Conservation (phyloP, 2,888 invertebrate species). For the Polietes domitor region DNA sequence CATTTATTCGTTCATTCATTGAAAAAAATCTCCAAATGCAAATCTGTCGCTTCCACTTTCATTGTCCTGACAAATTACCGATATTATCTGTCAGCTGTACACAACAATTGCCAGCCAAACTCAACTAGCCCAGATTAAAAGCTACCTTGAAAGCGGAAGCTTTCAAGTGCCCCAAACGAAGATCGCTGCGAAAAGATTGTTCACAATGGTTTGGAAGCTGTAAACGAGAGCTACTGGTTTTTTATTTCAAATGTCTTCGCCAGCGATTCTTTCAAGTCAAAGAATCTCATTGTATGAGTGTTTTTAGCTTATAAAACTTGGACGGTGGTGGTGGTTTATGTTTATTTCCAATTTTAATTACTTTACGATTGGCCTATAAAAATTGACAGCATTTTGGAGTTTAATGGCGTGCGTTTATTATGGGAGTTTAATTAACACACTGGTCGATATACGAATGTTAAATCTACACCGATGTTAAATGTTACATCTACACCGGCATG, state of each 20-base stretch:
- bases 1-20: no score
- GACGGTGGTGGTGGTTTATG: neutral
- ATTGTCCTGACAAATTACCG: constrained; percentile 28
- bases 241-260: neutral
- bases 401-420: constrained; percentile 29
- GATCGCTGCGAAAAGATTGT: neutral
- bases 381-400: constrained; percentile 33
- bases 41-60: neutral
- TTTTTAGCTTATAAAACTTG: neutral
- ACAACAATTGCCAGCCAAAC: neutral
- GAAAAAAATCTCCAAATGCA: neutral
- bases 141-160: constrained; percentile 8
- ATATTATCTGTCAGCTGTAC: constrained; percentile 14
- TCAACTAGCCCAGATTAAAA: neutral
- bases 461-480: no score
- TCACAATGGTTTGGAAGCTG: neutral
- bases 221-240: constrained; percentile 12
- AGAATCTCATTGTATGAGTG: constrained; percentile 8
- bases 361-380: constrained; percentile 24
- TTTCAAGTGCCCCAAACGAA: neutral
- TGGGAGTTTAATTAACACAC: constrained; percentile 27
- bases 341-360: neutral
- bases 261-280: neutral
- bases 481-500: no score
- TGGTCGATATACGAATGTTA: no score